phyloP scores from a whole-genome alignment of 2,113 vertebrate species.

The Salvelinus namaycush region DNA sequence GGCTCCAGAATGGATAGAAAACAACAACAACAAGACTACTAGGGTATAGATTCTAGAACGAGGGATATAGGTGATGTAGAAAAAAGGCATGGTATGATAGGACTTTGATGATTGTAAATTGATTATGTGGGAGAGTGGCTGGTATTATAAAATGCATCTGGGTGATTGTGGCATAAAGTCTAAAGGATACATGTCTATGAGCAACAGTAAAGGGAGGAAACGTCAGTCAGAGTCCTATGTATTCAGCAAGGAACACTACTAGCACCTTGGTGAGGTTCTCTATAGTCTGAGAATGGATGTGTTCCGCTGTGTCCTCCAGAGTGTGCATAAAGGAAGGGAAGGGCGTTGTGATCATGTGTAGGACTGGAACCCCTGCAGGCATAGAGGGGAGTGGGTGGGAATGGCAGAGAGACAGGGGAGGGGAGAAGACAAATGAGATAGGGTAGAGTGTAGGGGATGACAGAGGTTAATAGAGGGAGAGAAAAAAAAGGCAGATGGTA shows the following conservation, averaged over 20 bases:
- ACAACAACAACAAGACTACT: not conserved
- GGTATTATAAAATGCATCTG: no score
- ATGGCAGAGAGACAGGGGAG: not conserved
- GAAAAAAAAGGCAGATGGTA: not conserved
- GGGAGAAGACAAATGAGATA: not conserved
- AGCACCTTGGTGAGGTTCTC: slow-evolving; percentile 73
- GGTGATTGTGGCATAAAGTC: no score
- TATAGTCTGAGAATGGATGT: slow-evolving; percentile 67
- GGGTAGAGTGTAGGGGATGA: not conserved
- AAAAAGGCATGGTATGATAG: not conserved
- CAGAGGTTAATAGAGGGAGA: not conserved
- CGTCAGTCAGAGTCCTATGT: slow-evolving; percentile 24
- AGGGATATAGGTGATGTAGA: not conserved
- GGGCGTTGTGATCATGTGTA: slow-evolving; percentile 75
- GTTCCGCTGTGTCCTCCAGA: slow-evolving; percentile 55
- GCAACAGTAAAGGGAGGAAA: not conserved
- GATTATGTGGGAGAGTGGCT: no score
- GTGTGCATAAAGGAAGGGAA: slow-evolving; percentile 79
- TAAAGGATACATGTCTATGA: not conserved
- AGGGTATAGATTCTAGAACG: not conserved
- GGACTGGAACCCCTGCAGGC: slow-evolving; percentile 61
- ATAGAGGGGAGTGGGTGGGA: not conserved
- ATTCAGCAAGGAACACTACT: slow-evolving; percentile 65
- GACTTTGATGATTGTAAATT: no score
- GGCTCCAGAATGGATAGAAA: not conserved